phyloP scores from a whole-genome alignment of 2,888 invertebrate genomes.

The Pyrgus malvae region DNA sequence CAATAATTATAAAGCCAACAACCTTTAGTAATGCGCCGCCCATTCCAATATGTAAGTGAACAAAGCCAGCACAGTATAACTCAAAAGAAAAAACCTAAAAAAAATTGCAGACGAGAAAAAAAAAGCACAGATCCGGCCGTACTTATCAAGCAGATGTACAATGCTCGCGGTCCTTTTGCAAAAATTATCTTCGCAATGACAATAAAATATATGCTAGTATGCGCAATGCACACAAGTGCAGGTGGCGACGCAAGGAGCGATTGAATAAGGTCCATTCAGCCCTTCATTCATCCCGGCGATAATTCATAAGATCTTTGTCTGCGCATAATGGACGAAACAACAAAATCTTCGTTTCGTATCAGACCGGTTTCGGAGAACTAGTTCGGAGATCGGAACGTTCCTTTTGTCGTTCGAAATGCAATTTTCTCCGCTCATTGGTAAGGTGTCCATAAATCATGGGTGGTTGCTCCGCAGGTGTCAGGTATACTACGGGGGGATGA shows the following conservation, averaged over 20 bases:
- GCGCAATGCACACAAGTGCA: constrained; percentile 6
- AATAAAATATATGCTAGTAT: neutral
- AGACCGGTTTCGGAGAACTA: constrained; percentile 32
- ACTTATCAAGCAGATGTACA: constrained; percentile 7
- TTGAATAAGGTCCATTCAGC: too few species aligned
- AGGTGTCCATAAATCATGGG: constrained; percentile 60
- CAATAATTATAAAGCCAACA: too few species aligned
- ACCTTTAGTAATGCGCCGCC: too few species aligned
- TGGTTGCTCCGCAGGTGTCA: constrained; percentile 56
- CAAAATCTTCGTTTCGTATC: neutral
- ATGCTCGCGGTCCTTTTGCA: constrained; percentile 3
- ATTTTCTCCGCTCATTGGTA: constrained; percentile 58
- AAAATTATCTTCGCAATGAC: constrained; percentile 8
- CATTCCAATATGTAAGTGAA: too few species aligned
- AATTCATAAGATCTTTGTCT: constrained; percentile 33
- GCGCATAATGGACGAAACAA: constrained; percentile 17
- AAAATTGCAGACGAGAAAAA: neutral
- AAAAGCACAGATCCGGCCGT: neutral
- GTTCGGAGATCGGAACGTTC: constrained; percentile 34
- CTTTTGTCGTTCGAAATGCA: constrained; percentile 48
- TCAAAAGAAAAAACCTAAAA: too few species aligned
- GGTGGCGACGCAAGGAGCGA: constrained; percentile 5
- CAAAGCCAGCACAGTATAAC: too few species aligned
- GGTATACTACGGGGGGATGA: too few species aligned
- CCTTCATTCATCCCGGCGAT: constrained; percentile 30